These are phyloP conservation scores for Alligator mississippiensis DNA, from an alignment of 2,113 vertebrate species.

Conservation along the genomic window DNA sequence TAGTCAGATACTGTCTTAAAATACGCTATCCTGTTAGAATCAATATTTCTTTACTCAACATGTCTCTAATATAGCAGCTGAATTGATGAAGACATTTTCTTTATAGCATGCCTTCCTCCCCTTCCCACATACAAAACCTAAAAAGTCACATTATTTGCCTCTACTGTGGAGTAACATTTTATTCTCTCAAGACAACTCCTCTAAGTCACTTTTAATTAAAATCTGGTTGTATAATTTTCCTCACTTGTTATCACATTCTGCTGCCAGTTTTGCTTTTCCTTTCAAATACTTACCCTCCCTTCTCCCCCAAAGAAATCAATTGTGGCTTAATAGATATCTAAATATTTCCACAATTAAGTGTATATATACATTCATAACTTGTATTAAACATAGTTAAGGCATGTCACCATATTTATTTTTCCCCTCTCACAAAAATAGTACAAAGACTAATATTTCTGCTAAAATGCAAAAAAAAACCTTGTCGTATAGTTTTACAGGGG, in stretches of 20 bases:
- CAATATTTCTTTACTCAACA: slow-evolving; percentile 50
- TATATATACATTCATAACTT: background rate
- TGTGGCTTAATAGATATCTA: background rate
- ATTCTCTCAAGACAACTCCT: background rate
- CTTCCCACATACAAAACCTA: background rate
- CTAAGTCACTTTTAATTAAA: slow-evolving; percentile 32
- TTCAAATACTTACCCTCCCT: background rate
- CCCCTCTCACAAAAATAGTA: background rate
- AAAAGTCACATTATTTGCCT: background rate
- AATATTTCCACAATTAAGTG: background rate
- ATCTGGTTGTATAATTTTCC: slow-evolving; percentile 22
- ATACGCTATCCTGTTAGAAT: slow-evolving; percentile 22
- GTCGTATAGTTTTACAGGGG: background rate
- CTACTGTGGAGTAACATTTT: slow-evolving; percentile 18
- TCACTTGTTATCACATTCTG: background rate
- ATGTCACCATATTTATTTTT: background rate
- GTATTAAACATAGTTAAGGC: background rate
- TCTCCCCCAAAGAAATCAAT: background rate
- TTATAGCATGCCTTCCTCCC: background rate
- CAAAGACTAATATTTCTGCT: background rate
- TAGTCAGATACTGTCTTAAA: slow-evolving; percentile 18
- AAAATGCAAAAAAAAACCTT: background rate
- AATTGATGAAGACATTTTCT: background rate
- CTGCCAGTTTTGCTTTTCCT: no score
- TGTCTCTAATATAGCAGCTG: background rate